Evolutionary conservation across 2,113 vertebrate genomes (phyloP), one percentile per base, ranked within the genome.

Genomic region (Leptocoma aspasia): DNA sequence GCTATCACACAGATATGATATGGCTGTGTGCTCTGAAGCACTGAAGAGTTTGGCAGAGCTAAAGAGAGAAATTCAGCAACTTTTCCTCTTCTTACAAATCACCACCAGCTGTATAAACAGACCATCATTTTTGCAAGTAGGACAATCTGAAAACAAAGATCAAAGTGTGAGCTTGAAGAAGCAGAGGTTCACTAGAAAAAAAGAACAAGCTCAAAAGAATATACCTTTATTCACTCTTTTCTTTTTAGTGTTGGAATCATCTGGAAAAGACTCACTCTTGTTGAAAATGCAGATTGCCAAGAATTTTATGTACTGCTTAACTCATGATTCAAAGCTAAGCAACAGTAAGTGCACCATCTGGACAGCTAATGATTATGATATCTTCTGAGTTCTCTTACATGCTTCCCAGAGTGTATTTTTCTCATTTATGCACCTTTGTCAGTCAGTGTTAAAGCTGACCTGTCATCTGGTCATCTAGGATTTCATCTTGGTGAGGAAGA

Each of bases 291-390:
- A 83, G 66, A 59, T 75, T 14, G 5, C 73, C 10, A 83, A 83
- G 64, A 70, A 70, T 45, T 69, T 54, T 35, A 33, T 61, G 78
- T 73, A 50, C 64, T 57, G 45, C 47, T 80, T 81, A 77, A 83
- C 78, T 88, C 39, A 14, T 71, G 45, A 89, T 78, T 63, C 31
- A 81, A 31, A 93, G 31, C 68, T 78, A 47, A 47, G 50, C 20
- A 77, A 54, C 54, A 42, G n/a, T 53, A 80, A 92, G 63, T 56
- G 86, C 56, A 81, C 82, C 94, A 92, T 94, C 86, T 89, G 89
- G 83, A 60, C 41, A 78, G 35, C 71, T 89, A 90, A 89, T 61
- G 57, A n/a, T 71, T 89, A 57, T 54, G 49, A 41, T 66, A 11
- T 72, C 72, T 82, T 80, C 56, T 59, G 45, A 61, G 26, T 54